phyloP scores from a whole-genome alignment of 2,113 vertebrate genomes.

The Cardinalis cardinalis region DNA sequence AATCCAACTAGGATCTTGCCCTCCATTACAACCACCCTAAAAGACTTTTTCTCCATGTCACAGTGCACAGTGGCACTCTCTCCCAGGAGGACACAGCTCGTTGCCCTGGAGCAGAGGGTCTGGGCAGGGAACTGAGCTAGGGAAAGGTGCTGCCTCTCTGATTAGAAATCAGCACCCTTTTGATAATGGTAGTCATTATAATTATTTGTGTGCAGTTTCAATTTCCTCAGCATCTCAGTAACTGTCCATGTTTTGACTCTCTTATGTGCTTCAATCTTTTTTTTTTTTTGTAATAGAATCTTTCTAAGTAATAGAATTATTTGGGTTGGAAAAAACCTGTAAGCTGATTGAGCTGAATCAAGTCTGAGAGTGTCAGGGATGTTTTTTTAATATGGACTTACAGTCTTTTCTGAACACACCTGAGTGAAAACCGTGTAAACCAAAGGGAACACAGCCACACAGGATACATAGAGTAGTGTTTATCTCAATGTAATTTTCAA shows the following conservation, averaged over 20 bases:
- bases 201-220: neutral
- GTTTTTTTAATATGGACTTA: neutral
- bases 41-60: rapidly evolving
- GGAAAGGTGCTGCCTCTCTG: neutral
- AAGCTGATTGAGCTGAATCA: neutral
- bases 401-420: neutral
- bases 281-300: neutral
- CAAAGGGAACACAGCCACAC: neutral
- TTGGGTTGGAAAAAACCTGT: neutral
- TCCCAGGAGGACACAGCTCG: neutral
- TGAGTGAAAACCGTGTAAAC: neutral
- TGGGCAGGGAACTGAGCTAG: neutral
- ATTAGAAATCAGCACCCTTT: neutral
- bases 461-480: neutral
- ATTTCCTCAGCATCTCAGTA: neutral
- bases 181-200: neutral
- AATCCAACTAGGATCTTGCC: neutral
- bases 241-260: neutral
- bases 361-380: neutral
- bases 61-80: rapidly evolving
- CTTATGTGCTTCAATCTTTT: neutral
- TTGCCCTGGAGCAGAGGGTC: neutral
- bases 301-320: neutral
- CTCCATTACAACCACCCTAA: neutral
- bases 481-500: neutral